phyloP scores from a whole-genome alignment of 2,888 invertebrate genomes.

The Sinelater perroti region DNA sequence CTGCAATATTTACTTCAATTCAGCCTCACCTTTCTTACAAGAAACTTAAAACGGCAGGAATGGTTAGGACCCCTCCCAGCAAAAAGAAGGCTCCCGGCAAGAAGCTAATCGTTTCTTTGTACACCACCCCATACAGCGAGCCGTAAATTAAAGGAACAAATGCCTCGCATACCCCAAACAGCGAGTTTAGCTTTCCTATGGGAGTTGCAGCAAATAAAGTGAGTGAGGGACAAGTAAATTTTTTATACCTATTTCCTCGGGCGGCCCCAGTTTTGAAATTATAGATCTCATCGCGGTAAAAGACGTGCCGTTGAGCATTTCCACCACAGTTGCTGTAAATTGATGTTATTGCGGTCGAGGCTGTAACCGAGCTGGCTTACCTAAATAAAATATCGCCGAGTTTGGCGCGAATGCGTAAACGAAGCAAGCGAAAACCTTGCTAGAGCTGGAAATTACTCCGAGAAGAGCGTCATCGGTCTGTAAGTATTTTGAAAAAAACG shows the following conservation, averaged over 20 bases:
- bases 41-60: conserved; percentile 44
- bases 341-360: too few species aligned
- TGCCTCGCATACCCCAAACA: conserved; percentile 55
- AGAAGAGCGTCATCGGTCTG: conserved; percentile 83
- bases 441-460: conserved; percentile 80
- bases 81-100: conserved; percentile 54
- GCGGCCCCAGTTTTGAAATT: conserved; percentile 65
- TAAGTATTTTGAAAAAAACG: conserved; percentile 77
- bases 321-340: conserved; percentile 63
- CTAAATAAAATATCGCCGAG: conserved; percentile 79
- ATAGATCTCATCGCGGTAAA: conserved; percentile 67
- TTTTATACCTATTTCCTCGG: conserved; percentile 65
- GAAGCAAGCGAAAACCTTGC: conserved; percentile 80
- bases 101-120: conserved; percentile 50
- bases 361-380: conserved; percentile 59
- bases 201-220: too few species aligned
- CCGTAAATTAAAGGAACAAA: conserved; percentile 53
- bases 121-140: conserved; percentile 54
- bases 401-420: conserved; percentile 81
- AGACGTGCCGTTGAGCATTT: conserved; percentile 60
- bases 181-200: conserved; percentile 63
- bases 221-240: too few species aligned
- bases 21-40: too few species aligned
- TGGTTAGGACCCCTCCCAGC: conserved; percentile 48
- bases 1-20: too few species aligned